Base-by-base conservation (phyloP, 1,140 invertebrate genomes). In the Drosophila obscura region DNA sequence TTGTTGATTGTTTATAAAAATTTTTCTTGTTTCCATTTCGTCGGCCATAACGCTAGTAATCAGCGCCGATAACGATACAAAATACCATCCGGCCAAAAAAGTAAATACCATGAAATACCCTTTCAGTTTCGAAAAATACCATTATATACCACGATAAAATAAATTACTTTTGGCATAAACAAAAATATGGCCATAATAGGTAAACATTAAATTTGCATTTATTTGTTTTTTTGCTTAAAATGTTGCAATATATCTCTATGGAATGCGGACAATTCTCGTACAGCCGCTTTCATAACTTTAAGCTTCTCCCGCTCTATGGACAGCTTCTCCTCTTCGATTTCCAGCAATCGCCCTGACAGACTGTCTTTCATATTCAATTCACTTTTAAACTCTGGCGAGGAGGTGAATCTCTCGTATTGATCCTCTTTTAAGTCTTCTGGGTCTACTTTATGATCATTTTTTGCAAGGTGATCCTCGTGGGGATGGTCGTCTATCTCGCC, bases 301-400 rank as follows among this genome's bases (percentile, higher is more conserved):
- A 84, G 64, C 45, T 84, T 87, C 26, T 84, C 68, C 19, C 55
- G 58, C 24, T 82, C 79, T 9, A 82, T 58, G 2, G 22, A 9
- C 8, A 82, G 46, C 15, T 82, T 82, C 24, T 82, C 74, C 24
- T 83, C 62, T 26, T 82, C 80, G n/a, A 82, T 82, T 65, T 83
- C 19, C 3, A 82, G 8, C 41, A 82, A 24, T 39, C 48, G 24
- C 3, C 50, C 50, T 11, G 62, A 15, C 5, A 26, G 9, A 8
- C 24, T 48, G 24, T 41, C 11, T 7, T 15, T 13, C 13, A 15
- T 13, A 1, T 28, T 39, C 7, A 22, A 39, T 16, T 50, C n/a
- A 2, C 13, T n/a, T 22, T 2, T n/a, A 35, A 57, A 31, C 13
- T 49, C 28, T 9, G 26, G 1, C 2, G 41, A 16, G 1, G 41